Conservation (phyloP, 92 coral and sea anemone genomes). For the Umimayanthus chanpuru region DNA sequence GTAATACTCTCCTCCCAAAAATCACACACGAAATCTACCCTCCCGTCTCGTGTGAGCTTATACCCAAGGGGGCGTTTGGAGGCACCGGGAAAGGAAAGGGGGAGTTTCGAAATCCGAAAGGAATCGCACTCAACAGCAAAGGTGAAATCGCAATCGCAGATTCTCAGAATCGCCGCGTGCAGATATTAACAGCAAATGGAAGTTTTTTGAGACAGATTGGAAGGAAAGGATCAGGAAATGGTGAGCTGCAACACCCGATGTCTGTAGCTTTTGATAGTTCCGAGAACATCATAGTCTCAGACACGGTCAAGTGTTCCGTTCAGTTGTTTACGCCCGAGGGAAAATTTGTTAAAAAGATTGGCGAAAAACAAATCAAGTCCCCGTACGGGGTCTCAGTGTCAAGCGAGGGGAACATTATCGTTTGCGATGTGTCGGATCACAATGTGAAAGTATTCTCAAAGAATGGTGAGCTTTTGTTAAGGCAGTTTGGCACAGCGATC, state of each 20-base stretch:
- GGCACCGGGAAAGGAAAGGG: constrained; percentile 40
- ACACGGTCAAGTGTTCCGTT: constrained; percentile 18
- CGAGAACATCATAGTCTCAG: constrained; percentile 33
- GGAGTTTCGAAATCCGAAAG: constrained; percentile 34
- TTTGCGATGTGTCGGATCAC: constrained; percentile 39
- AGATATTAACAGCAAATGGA: constrained; percentile 22
- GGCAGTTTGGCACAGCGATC: constrained; percentile 27
- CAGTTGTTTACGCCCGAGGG: constrained; percentile 33
- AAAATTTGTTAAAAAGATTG: constrained; percentile 32
- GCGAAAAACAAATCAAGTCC: constrained; percentile 10
- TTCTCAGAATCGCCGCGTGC: constrained; percentile 38
- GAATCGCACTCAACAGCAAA: constrained; percentile 32
- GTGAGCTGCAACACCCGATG: constrained; percentile 23
- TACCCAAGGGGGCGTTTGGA: constrained; percentile 37
- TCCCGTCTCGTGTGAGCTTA: constrained; percentile 28
- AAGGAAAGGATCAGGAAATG: constrained; percentile 39
- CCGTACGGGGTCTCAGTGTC: constrained; percentile 39
- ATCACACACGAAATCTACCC: constrained; percentile 17
- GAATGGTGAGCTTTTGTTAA: constrained; percentile 8
- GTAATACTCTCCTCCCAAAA: neutral
- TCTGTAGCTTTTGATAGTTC: constrained; percentile 29
- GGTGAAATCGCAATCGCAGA: constrained; percentile 41
- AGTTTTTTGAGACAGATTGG: constrained; percentile 32
- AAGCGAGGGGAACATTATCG: constrained; percentile 17
- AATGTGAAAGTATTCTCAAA: constrained; percentile 26